Evolutionary conservation across 2,797 vertebrate species (phyloP), one percentile per base, ranked within the genome.

Genomic region (Lagorchestes hirsutus): DNA sequence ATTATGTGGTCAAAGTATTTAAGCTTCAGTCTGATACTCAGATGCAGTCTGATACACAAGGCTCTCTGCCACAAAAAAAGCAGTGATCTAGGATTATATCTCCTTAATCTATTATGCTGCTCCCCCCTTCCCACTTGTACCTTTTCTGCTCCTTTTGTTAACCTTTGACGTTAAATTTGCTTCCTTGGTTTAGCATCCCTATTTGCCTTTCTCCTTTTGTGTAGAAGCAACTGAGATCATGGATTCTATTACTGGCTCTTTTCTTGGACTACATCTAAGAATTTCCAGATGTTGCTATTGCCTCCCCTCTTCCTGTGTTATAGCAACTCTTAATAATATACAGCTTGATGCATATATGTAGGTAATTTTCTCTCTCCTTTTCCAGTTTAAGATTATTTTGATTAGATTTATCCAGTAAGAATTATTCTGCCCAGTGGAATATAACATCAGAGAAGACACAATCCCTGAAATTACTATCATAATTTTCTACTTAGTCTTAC

Each of bases 361-460:
- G 67, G 18, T 24, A 40, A 16, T 67, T 82, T 87, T 87, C 74
- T 87, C 31, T 67, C 59, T n/a, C 40, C 24, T 87, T 87, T 74
- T 74, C 62, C 34, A 74, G 34, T 22, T 40, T 82, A 40, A 46
- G 67, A 82, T 82, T 46, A 82, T 40, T 82, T 82, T 82, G 67
- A 82, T 82, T 82, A 82, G 8, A 82, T 56, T 82, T 24, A 10
- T 31, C 56, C 16, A 6, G 27, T 92, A 24, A 59, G 3, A 18
- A 82, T 55, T 40, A 9, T 0, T 59, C 40, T 28, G 27, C n/a
- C 40, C 1, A 52, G 31, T 1, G 5, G 92, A 27, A 10, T 11
- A 0, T 29, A 11, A 24, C 6, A n/a, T 90, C 40, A 5, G 82
- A 11, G 0, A 3, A 6, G 11, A 22, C n/a, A 0, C 0, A 27